phyloP scores from a whole-genome alignment of 1,140 invertebrate genomes.

The Penaeus chinensis region DNA sequence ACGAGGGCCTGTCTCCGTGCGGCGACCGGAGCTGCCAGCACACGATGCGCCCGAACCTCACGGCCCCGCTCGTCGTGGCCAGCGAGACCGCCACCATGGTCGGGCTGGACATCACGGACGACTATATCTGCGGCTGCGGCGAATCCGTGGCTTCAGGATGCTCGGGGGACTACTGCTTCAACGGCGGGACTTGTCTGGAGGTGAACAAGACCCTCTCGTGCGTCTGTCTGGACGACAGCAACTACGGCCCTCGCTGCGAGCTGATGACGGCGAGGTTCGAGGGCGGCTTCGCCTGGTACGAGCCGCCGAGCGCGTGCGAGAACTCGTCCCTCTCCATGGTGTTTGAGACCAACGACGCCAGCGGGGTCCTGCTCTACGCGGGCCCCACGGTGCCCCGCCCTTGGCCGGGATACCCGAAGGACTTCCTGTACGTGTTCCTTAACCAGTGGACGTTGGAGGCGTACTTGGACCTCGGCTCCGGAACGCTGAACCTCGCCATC shows the following conservation, averaged over 20 bases:
- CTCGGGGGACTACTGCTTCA: slow-evolving; percentile 77
- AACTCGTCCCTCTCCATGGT: slow-evolving; percentile 93
- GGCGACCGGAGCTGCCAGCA: slow-evolving; percentile 52
- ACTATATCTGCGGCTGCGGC: slow-evolving; percentile 90
- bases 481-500: slow-evolving; percentile 87
- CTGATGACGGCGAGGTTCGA: slow-evolving; percentile 92
- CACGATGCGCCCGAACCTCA: slow-evolving; percentile 50
- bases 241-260: slow-evolving; percentile 90
- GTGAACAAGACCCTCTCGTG: slow-evolving; percentile 37
- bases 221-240: slow-evolving; percentile 46
- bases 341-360: slow-evolving; percentile 89
- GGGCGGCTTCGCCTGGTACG: slow-evolving; percentile 95
- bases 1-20: slow-evolving; percentile 80
- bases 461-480: slow-evolving; percentile 96
- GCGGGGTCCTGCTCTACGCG: slow-evolving; percentile 95
- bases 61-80: slow-evolving; percentile 91
- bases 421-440: slow-evolving; percentile 88
- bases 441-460: slow-evolving; percentile 92
- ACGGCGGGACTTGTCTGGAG: slow-evolving; percentile 77
- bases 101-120: slow-evolving; percentile 87
- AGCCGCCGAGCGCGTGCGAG: slow-evolving; percentile 94
- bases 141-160: slow-evolving; percentile 73
- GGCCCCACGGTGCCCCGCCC: slow-evolving; percentile 95
- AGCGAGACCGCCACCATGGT: slow-evolving; percentile 95
- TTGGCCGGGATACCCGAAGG: slow-evolving; percentile 87